Base-by-base conservation (phyloP, 2,797 vertebrate species). In the Lithobates sylvaticus region DNA sequence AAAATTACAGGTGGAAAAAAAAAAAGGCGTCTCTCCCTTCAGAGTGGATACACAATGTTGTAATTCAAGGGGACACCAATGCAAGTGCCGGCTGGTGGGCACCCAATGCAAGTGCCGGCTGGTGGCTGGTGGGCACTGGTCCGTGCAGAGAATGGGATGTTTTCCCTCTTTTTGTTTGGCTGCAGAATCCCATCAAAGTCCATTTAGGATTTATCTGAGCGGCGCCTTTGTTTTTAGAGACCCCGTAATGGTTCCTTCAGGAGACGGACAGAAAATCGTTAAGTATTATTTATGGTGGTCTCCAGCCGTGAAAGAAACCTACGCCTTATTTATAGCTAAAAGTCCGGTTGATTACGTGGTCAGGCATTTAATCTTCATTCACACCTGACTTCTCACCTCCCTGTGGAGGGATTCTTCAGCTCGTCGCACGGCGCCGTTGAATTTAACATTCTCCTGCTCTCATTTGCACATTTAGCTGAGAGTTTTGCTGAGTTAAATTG, bases 401-500 rank as follows among this genome's bases (percentile, higher is more conserved):
- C n/a, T 42, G 26, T 23, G 27, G 44, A 76, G 54, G 67, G 78
- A 81, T 86, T 76, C 44, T 72, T 39, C 65, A 18, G 10, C 32
- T 5, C 36, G 8, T 86, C 10, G 44, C 74, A 21, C 2, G 3
- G 18, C 4, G 9, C 50, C 13, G 74, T 26, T 23, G 79, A 86
- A 86, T 86, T 34, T 78, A 70, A 34, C 85, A 27, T 27, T 23
- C 10, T 12, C 9, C 13, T 72, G 73, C 50, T 83, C 27, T 36
- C 39, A 65, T 81, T 75, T 67, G 32, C 77, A 44, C 76, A 36
- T 72, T 67, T 36, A 42, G n/a, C 10, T 8, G 29, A 27, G 21
- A 44, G 54, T 18, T 54, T 54, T 54, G 3, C 50, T 54, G 50
- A 54, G 50, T 18, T 3, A 54, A 18, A 16, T 54, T 54, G 50